phyloP scores from a whole-genome alignment of 2,113 vertebrate genomes.

The Rutilus rutilus region DNA sequence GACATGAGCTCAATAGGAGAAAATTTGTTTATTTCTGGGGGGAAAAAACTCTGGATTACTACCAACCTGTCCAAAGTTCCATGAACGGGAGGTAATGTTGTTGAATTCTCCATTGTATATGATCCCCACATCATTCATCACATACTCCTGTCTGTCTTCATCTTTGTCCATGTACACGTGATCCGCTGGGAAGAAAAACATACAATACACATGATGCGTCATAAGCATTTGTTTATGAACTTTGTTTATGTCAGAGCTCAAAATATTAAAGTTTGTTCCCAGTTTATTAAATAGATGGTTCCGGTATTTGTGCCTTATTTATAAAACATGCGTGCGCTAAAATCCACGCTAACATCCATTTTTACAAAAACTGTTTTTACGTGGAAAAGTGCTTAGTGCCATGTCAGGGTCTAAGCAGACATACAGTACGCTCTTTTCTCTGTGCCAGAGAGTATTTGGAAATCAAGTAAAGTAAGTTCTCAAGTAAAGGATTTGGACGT shows the following conservation, averaged over 20 bases:
- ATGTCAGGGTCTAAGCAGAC: too few species aligned
- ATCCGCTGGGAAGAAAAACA: constrained; percentile 77
- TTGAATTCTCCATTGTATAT: constrained; percentile 78
- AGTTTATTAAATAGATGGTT: too few species aligned
- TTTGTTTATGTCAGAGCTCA: too few species aligned
- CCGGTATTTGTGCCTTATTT: too few species aligned
- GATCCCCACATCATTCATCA: constrained; percentile 85
- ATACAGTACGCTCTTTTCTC: too few species aligned
- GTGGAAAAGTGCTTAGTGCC: too few species aligned
- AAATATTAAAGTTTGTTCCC: too few species aligned
- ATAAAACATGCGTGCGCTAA: too few species aligned
- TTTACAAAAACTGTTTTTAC: not conserved
- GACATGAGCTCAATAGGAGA: not conserved
- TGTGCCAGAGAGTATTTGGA: too few species aligned
- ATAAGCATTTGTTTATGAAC: not conserved
- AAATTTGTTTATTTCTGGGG: not conserved
- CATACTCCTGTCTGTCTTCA: constrained; percentile 81
- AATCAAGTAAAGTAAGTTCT: too few species aligned
- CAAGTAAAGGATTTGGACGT: too few species aligned
- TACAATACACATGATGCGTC: not conserved
- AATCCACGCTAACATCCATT: too few species aligned
- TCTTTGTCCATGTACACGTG: constrained; percentile 77
- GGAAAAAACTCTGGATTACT: not conserved
- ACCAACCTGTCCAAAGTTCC: constrained; percentile 88
- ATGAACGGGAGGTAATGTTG: constrained; percentile 70